These are phyloP conservation scores for Hippotragus niger DNA, from an alignment of 2,113 vertebrate genomes.

Conservation along the genomic window DNA sequence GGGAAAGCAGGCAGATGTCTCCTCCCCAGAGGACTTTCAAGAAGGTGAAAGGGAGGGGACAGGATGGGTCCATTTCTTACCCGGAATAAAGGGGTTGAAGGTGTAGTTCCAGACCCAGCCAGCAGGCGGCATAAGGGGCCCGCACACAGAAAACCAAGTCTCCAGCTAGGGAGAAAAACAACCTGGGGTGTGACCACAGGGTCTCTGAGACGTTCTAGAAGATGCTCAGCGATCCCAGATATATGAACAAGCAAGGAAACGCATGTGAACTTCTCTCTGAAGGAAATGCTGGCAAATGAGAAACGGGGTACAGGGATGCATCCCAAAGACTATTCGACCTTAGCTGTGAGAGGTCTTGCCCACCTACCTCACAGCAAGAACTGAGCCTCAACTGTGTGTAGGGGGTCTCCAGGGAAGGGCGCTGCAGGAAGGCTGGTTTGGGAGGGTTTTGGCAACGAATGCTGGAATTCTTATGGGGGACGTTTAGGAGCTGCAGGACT, in stretches of 20 bases:
- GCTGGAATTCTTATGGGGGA: background rate
- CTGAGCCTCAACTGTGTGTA: background rate
- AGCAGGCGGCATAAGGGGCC: background rate
- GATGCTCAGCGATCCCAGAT: background rate
- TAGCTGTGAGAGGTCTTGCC: background rate
- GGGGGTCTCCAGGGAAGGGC: accelerated
- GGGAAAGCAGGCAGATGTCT: background rate
- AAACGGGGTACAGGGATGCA: background rate
- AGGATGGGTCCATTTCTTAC: background rate
- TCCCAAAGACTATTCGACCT: accelerated
- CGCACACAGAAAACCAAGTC: background rate
- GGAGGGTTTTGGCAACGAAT: background rate
- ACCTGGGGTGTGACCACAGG: background rate
- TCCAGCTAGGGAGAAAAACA: background rate
- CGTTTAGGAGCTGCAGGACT: background rate
- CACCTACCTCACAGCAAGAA: background rate
- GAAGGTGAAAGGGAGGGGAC: background rate
- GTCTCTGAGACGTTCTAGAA: background rate
- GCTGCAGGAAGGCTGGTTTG: background rate
- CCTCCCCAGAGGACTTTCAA: background rate
- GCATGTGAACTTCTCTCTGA: background rate
- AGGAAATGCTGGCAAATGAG: background rate
- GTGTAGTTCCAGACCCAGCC: constrained; percentile 1
- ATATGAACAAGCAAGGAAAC: background rate
- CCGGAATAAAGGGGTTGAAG: background rate